Evolutionary conservation across 2,797 vertebrate species (phyloP), one percentile per base, ranked within the genome.

Genomic region (Lophotriccus pileatus): DNA sequence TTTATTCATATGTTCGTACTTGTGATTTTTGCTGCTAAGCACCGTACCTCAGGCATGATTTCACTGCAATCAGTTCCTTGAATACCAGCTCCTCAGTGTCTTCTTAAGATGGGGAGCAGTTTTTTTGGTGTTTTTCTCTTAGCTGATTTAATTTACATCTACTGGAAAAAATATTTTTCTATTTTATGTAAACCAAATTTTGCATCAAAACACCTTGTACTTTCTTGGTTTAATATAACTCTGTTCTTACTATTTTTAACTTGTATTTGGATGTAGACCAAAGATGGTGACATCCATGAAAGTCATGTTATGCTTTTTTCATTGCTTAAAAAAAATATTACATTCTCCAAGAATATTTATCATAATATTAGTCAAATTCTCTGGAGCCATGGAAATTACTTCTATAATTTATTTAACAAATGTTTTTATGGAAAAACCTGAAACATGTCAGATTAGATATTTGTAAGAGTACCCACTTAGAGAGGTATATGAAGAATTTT

Each of bases 121-220:
- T 78, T 85, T 36, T 68, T 44, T 92, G 30, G 5, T 78, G 16
- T n/a, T 91, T 89, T 70, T 82, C 46, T 68, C 32, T 59, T 49
- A 50, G 37, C 43, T 80, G 44, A 70, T 93, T 72, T 34, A 76
- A 28, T 91, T 93, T 82, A 74, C 23, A 32, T 67, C 37, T 6
- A 4, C 17, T 89, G 60, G 37, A 58, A 83, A n/a, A 85, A 89
- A 62, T 78, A 36, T 21, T 75, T 70, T 93, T 87, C 41, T 75
- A 2, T 62, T 81, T 89, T 49, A 59, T 56, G 28, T 78, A 78
- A 92, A 74, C 43, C 6, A 85, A 17, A 34, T 90, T 84, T 91
- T 92, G 18, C 47, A 76, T 91, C 43, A 55, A 94, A 82, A 81
- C 69, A 95, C 96, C 92, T 95, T 93, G 94, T 96, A 72, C 91